Evolutionary conservation across 2,888 invertebrate genomes (phyloP).

Genomic region (Amphipyra berbera): DNA sequence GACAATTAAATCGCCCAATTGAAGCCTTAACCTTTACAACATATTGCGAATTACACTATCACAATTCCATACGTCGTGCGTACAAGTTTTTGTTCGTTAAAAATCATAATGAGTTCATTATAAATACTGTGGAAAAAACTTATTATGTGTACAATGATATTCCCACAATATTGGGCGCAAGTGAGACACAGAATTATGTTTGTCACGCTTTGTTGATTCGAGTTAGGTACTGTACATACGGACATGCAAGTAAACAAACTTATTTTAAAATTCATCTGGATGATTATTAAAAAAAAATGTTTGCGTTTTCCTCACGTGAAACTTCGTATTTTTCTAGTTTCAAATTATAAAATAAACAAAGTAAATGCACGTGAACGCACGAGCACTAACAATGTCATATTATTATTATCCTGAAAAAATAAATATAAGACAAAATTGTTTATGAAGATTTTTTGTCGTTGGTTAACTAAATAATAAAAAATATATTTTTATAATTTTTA

Average conservation of each 20-base stretch:
- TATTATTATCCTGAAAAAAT: no score
- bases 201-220: constrained; percentile 70
- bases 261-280: neutral
- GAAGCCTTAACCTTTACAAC: constrained; percentile 52
- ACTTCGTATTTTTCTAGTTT: no score
- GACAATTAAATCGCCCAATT: constrained; percentile 38
- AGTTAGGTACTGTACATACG: constrained; percentile 54
- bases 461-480: no score
- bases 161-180: constrained; percentile 64
- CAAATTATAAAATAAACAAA: no score
- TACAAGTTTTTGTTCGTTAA: constrained; percentile 48
- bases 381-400: no score
- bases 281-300: no score
- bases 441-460: no score
- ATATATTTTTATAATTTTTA: no score
- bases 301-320: neutral
- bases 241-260: constrained; percentile 27
- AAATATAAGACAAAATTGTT: no score
- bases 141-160: constrained; percentile 58
- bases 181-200: constrained; percentile 63
- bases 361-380: no score
- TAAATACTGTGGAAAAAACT: constrained; percentile 42
- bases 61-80: constrained; percentile 21
- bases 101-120: constrained; percentile 53
- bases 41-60: constrained; percentile 24